phyloP scores from a whole-genome alignment of 2,888 invertebrate genomes.

The Melinaea marsaeus region DNA sequence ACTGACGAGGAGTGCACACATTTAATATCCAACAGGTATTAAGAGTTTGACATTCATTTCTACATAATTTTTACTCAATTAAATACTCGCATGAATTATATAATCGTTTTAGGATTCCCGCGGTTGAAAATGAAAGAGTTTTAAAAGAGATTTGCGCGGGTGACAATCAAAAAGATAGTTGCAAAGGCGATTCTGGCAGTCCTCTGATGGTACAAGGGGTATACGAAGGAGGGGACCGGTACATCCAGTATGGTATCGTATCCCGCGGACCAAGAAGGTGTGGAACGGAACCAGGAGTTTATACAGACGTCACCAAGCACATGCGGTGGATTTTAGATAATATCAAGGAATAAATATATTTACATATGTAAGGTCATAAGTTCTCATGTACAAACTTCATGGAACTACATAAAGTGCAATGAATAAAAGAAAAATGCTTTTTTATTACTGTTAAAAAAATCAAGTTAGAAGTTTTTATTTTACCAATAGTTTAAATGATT shows the following conservation, averaged over 20 bases:
- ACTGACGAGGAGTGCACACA: slow-evolving; percentile 9
- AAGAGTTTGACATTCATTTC: background rate
- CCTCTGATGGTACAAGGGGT: slow-evolving; percentile 66
- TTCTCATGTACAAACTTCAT: too few species aligned
- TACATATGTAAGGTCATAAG: too few species aligned
- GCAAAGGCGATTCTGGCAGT: slow-evolving; percentile 82
- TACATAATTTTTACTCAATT: background rate
- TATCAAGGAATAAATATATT: slow-evolving; percentile 28
- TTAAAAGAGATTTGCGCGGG: slow-evolving; percentile 54
- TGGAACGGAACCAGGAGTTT: slow-evolving; percentile 58
- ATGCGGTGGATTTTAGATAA: slow-evolving; percentile 58
- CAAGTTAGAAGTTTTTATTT: too few species aligned
- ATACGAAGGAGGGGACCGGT: slow-evolving; percentile 22
- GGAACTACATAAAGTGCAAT: too few species aligned
- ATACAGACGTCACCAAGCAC: slow-evolving; percentile 57
- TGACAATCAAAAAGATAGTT: slow-evolving; percentile 74
- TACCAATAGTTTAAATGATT: too few species aligned
- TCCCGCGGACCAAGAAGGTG: slow-evolving; percentile 40
- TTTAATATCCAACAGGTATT: slow-evolving; percentile 16
- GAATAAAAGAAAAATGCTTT: too few species aligned
- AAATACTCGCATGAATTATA: background rate
- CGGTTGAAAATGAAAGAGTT: slow-evolving; percentile 2
- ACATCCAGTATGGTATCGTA: slow-evolving; percentile 44
- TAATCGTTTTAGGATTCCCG: slow-evolving; percentile 4
- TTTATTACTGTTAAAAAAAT: too few species aligned